Percentiles rank a stretch among this genome's conserved stretches.
phyloP scores from a whole-genome alignment of 2,888 invertebrate species.

The Tipula lateralis region DNA sequence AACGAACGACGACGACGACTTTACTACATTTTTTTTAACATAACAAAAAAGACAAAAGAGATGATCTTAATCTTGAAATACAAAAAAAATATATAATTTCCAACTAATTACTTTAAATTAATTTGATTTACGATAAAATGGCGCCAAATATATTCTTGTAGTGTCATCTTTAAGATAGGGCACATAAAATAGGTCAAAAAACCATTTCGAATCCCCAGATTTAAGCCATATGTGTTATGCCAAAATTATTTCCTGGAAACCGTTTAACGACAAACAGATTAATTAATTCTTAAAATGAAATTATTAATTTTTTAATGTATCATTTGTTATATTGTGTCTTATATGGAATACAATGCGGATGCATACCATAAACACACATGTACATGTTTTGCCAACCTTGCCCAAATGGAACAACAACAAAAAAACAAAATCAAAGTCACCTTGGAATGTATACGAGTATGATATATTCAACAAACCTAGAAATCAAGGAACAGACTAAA shows the following conservation, averaged over 20 bases:
- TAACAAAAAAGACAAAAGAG: neutral
- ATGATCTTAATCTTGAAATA: neutral
- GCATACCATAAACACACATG: neutral
- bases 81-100: neutral
- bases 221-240: neutral
- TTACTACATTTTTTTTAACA: neutral
- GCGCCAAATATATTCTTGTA: neutral
- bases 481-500: neutral
- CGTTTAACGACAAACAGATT: neutral
- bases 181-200: neutral
- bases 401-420: neutral
- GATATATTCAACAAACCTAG: conserved; percentile 11
- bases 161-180: neutral
- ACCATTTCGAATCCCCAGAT: neutral
- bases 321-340: neutral
- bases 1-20: neutral
- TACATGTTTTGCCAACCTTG: neutral
- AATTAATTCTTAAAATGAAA: neutral
- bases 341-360: neutral
- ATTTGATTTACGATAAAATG: conserved; percentile 24
- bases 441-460: neutral
- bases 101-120: conserved; percentile 19
- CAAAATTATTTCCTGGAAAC: neutral
- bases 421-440: neutral
- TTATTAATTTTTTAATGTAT: neutral